Evolutionary conservation across 1,140 invertebrate species (phyloP).

Genomic region (Brachionus paranguensis): DNA sequence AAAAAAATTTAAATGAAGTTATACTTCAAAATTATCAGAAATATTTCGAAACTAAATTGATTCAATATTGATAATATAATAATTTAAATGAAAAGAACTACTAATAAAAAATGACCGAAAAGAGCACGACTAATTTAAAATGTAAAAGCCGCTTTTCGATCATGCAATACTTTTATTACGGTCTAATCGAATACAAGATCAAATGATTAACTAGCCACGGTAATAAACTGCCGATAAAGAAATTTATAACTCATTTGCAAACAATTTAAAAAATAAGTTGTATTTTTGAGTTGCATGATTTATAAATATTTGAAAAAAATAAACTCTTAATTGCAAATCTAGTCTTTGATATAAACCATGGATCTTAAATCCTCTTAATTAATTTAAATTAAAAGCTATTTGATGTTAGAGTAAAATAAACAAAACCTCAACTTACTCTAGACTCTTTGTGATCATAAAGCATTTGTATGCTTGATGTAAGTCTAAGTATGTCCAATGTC

Average conservation of each 20-base stretch:
- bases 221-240: not conserved
- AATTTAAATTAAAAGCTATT: conserved; percentile 6
- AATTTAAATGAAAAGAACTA: not conserved
- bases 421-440: not conserved
- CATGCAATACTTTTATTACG: not conserved
- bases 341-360: not conserved
- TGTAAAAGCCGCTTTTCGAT: not conserved
- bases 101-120: not conserved
- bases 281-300: not conserved
- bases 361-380: not conserved
- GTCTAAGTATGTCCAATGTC: not conserved
- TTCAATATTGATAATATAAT: too few relatives aligned
- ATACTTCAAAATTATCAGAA: too few relatives aligned
- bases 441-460: not conserved
- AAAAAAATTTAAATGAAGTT: too few relatives aligned
- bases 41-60: too few relatives aligned
- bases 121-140: not conserved
- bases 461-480: not conserved
- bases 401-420: not conserved
- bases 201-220: not conserved
- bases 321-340: not conserved
- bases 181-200: not conserved
- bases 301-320: conserved; percentile 3
- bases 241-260: not conserved
- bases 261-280: not conserved